Base-by-base conservation (phyloP, 2,797 vertebrate genomes). In the Lacerta bilineata region DNA sequence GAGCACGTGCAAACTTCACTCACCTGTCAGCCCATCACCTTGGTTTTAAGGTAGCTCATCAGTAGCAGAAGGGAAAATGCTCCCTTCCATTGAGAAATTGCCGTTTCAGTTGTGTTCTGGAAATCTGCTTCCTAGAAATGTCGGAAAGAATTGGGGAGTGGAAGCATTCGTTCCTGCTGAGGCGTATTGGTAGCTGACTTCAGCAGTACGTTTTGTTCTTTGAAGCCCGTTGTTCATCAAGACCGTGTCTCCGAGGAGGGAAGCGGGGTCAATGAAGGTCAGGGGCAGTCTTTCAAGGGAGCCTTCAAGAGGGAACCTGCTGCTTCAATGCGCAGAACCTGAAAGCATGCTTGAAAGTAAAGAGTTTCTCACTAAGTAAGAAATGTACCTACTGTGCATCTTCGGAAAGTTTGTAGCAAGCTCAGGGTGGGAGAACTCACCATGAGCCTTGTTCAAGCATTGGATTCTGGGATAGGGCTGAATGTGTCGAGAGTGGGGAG, bases 211-310 rank as follows among this genome's bases (percentile, higher is more conserved):
- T 10, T 41, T 13, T 61, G 20, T 86, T 77, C 1, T 91, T 88
- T 92, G 78, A 95, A 91, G 69, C 33, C 6, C 72, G 75, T 61
- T 87, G 18, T 90, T 88, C 86, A 75, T 66, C 69, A 90, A 78
- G 43, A 79, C 66, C 88, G 79, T n/a, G 33, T 84, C 76, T 90
- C 33, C 33, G 83, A 71, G 69, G 39, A 59, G 36, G 6, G 85
- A 82, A 36, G 3, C 0, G 0, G 3, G 74, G 88, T 87, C 86
- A 92, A n/a, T 7, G 77, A 87, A 89, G 90, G 94, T 92, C 89
- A 94, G 1, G 86, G 78, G 11, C 59, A 92, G n/a, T 46, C 81
- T 87, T 92, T 80, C 87, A 25, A 86, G 55, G 9, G 78, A 91
- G 61, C 43, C 29, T 93, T 89, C 83, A 90, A 88, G 80, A 74